Evolutionary conservation across 2,888 invertebrate species (phyloP).

Genomic region (Ennomos fuscantarius): DNA sequence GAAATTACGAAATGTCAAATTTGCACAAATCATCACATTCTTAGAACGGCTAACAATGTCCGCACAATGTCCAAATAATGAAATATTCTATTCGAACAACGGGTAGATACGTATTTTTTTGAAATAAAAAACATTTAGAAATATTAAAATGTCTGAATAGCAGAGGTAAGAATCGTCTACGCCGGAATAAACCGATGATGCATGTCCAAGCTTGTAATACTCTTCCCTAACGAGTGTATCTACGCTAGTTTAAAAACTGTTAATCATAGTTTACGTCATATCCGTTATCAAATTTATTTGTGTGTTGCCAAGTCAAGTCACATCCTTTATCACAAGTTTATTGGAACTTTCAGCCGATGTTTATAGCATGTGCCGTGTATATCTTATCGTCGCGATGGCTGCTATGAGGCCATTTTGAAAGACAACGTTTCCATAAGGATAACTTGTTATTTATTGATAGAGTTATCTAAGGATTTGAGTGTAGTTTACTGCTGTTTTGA

Average conservation of each 20-base stretch:
- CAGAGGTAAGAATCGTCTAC: too few species aligned
- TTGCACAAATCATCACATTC: too few species aligned
- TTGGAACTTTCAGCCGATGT: slow-evolving; percentile 62
- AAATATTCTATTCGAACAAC: too few species aligned
- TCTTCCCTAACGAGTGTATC: too few species aligned
- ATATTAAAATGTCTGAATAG: too few species aligned
- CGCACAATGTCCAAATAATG: too few species aligned
- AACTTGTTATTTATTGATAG: slow-evolving; percentile 24
- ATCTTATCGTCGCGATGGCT: slow-evolving; percentile 59
- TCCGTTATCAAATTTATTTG: slow-evolving; percentile 35
- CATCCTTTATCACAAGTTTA: slow-evolving; percentile 49
- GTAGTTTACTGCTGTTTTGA: slow-evolving; percentile 12
- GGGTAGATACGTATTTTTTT: too few species aligned
- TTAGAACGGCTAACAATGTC: too few species aligned
- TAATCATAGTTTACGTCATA: slow-evolving; percentile 26
- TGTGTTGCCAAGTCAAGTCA: slow-evolving; percentile 31
- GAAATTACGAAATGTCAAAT: too few species aligned
- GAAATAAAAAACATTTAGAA: too few species aligned
- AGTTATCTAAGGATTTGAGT: slow-evolving; percentile 14
- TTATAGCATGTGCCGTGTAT: slow-evolving; percentile 57
- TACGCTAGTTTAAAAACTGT: background rate
- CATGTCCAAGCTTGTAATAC: too few species aligned
- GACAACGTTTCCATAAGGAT: slow-evolving; percentile 40
- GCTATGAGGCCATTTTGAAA: slow-evolving; percentile 27
- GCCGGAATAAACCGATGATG: too few species aligned